Base-by-base conservation (phyloP, 2,113 vertebrate genomes). In the Megaceryle torquata region DNA sequence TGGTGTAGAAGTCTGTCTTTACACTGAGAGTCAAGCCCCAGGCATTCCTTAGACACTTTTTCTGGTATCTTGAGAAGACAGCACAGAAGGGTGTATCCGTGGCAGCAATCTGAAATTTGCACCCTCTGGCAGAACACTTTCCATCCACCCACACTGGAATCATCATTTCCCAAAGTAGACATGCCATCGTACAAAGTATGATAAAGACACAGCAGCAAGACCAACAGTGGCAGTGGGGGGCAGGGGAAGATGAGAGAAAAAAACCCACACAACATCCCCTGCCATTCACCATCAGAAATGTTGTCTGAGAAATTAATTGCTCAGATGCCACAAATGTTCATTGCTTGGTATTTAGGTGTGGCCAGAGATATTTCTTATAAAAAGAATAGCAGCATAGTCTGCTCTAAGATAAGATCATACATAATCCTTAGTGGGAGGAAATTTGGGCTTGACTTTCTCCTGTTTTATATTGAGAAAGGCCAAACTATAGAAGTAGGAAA, bases 101-200 rank as follows among this genome's bases (percentile, higher is more conserved):
- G 76, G 89, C 82, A 94, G 94, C 81, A 94, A 94, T 95, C 88
- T 95, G 39, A 97, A 93, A 94, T 97, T 93, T 95, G 78, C 91
- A 96, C 93, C 75, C 94, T 84, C 96, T 90, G 76, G 92, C 95
- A 92, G 80, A 77, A 95, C 53, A 91, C 41, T 92, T 96, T 95
- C 91, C 76, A 50, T 80, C 93, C 91, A 71, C 96, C 91, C 86
- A 84, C 97, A 85, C 87, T 92, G 88, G 86, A 94, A 91, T 96
- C 87, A 91, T 95, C 72, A 63, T 95, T 93, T 97, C 95, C 91
- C 78, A 92, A 92, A 93, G 91, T 48, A 95, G 96, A 91, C 44
- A 75, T 91, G 74, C 83, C 86, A 71, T 72, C 20, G 0, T 79
- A 67, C 60, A 18, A 70, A 87, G 67, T 69, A 61, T 37, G 51